A percentile compares a stretch with the other conserved stretches of the same genome.
Evolutionary conservation across 2,888 invertebrate species (phyloP).

Genomic region (Chloroclystis v-ata): DNA sequence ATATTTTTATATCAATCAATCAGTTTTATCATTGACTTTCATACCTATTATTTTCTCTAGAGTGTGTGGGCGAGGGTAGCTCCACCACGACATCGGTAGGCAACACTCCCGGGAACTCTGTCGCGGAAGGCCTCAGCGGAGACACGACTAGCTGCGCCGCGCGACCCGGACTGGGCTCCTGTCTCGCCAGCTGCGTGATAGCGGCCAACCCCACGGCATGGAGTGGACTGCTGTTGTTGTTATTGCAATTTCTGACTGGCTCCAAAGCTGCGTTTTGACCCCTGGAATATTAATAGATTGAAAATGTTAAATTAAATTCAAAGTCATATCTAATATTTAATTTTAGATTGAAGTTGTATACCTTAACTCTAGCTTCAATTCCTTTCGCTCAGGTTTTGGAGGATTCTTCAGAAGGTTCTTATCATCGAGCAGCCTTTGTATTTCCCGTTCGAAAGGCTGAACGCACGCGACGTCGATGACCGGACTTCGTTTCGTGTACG

Average conservation of each 20-base stretch:
- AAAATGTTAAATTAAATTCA: too few relatives aligned
- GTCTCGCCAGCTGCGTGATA: constrained; percentile 85
- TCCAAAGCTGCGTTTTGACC: constrained; percentile 60
- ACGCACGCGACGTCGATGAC: constrained; percentile 68
- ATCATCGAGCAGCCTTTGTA: constrained; percentile 87
- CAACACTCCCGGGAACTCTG: constrained; percentile 71
- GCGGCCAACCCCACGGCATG: constrained; percentile 88
- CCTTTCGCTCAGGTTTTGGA: constrained; percentile 79
- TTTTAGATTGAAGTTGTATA: constrained; percentile 34
- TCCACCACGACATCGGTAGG: constrained; percentile 72
- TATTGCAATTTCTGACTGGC: constrained; percentile 68
- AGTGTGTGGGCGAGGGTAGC: constrained; percentile 62
- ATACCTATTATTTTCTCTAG: constrained; percentile 45
- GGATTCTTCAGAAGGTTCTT: constrained; percentile 81
- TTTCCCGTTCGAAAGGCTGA: constrained; percentile 87
- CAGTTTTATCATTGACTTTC: too few relatives aligned
- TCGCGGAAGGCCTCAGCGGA: constrained; percentile 38
- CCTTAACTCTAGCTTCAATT: constrained; percentile 79
- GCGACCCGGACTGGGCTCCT: constrained; percentile 58
- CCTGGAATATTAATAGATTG: constrained; percentile 37
- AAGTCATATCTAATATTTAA: too few relatives aligned
- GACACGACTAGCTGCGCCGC: constrained; percentile 39
- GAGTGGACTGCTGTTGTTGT: constrained; percentile 79
- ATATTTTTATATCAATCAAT: too few relatives aligned
- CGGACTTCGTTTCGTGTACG: constrained; percentile 68